Conservation (phyloP, 2,888 invertebrate species). For the Agriopis marginaria region DNA sequence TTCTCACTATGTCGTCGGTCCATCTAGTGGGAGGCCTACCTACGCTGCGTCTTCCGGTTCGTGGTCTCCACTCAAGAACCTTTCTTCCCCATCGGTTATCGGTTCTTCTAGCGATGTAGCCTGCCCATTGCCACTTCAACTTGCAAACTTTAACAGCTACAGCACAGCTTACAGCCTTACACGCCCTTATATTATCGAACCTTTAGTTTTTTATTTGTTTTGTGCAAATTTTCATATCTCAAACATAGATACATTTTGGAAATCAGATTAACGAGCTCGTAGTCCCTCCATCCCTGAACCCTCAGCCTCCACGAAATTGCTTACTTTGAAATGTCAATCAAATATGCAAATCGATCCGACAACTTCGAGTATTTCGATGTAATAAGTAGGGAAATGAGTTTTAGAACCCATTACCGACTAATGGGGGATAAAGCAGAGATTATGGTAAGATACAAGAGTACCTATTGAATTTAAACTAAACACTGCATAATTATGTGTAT, state of each 20-base stretch:
- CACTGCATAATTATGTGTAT: no score
- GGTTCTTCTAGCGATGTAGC: no score
- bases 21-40: no score
- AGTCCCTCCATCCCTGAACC: slow-evolving; percentile 26
- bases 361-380: slow-evolving; percentile 42
- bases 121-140: no score
- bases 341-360: slow-evolving; percentile 49
- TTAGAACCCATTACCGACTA: slow-evolving; percentile 27
- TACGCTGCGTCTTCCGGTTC: no score
- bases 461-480: neutral
- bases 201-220: no score
- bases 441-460: neutral
- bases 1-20: no score
- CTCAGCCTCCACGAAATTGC: slow-evolving; percentile 34
- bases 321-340: slow-evolving; percentile 50
- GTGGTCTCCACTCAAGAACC: no score
- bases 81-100: no score
- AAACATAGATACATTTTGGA: slow-evolving; percentile 7
- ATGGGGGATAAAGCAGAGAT: slow-evolving; percentile 19
- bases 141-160: no score
- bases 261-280: slow-evolving; percentile 27
- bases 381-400: slow-evolving; percentile 39
- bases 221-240: neutral
- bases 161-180: no score
- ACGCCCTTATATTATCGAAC: no score